phyloP scores from a whole-genome alignment of 2,113 vertebrate species.

The Cheirogaleus medius region DNA sequence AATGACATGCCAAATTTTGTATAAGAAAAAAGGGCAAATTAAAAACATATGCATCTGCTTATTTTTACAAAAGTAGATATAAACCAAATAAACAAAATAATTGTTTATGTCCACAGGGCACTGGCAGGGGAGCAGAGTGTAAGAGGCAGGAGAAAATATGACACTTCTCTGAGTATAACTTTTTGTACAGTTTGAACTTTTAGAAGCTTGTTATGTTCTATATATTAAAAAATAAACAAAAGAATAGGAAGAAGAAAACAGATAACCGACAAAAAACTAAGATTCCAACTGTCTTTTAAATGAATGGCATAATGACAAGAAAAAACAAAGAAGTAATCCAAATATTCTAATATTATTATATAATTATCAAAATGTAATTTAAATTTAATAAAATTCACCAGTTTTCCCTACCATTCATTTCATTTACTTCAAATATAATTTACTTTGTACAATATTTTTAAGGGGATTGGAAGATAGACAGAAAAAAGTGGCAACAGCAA shows the following conservation, averaged over 20 bases:
- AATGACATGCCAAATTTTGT: background rate
- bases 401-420: background rate
- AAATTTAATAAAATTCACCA: background rate
- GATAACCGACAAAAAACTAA: background rate
- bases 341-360: background rate
- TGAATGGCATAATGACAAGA: background rate
- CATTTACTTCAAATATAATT: background rate
- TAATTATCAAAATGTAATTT: background rate
- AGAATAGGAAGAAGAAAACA: background rate
- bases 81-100: background rate
- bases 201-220: background rate
- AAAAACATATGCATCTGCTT: background rate
- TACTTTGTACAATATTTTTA: background rate
- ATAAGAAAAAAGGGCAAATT: background rate
- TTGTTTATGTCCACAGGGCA: background rate
- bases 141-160: background rate
- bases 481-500: background rate
- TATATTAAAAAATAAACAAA: constrained; percentile 2
- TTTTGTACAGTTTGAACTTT: background rate
- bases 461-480: background rate
- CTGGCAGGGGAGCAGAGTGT: background rate
- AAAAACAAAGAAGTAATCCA: background rate
- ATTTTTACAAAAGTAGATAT: background rate
- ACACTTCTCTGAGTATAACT: background rate
- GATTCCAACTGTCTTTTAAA: background rate